Conservation (phyloP, 2,113 vertebrate genomes). For the Crypturellus undulatus region DNA sequence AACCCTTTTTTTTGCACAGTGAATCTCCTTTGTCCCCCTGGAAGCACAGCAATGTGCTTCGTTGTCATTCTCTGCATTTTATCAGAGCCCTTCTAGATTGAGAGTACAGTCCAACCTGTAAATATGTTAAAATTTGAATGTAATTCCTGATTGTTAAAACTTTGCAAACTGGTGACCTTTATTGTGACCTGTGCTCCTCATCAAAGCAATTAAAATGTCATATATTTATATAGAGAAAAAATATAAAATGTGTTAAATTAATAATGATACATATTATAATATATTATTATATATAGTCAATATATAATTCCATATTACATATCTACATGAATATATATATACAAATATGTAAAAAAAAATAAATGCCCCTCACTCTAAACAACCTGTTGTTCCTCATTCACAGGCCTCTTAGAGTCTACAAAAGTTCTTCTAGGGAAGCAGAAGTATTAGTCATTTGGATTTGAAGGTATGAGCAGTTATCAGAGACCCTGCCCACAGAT, state of each 20-base stretch:
- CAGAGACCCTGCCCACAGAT: background rate
- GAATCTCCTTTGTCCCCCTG: background rate
- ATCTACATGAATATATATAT: too few species aligned
- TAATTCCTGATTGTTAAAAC: background rate
- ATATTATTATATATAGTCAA: too few species aligned
- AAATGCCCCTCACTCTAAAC: background rate
- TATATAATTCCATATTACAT: too few species aligned
- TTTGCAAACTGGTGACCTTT: background rate
- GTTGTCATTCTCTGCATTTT: background rate
- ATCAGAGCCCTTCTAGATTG: background rate
- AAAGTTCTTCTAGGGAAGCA: background rate
- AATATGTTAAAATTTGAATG: background rate
- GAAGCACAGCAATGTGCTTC: background rate
- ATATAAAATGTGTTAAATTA: background rate
- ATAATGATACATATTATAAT: too few species aligned
- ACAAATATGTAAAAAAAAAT: background rate
- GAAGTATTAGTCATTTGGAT: background rate
- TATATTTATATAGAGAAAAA: background rate
- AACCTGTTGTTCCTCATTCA: background rate
- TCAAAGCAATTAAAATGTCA: background rate
- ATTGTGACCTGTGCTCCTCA: background rate
- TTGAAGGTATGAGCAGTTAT: background rate
- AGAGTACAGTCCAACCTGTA: background rate
- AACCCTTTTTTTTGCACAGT: background rate
- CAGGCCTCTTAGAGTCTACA: constrained; percentile 24